Evolutionary conservation across 2,113 vertebrate species (phyloP).

Genomic region (Brachionichthys hirsutus): DNA sequence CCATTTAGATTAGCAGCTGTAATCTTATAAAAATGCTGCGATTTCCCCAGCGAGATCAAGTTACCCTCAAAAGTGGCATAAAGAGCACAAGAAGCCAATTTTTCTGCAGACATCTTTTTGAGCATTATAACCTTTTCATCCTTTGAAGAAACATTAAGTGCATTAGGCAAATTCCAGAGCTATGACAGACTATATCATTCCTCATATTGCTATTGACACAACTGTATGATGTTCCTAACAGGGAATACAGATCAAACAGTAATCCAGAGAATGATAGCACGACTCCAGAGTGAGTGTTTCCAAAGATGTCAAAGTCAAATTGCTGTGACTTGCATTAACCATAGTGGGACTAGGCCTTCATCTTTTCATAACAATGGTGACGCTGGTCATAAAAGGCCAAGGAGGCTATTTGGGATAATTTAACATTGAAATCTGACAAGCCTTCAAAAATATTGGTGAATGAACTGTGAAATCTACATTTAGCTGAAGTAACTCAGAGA

Average conservation of each 20-base stretch:
- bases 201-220: background rate
- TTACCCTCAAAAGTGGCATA: slow-evolving; percentile 2
- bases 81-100: no score
- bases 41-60: slow-evolving; percentile 45
- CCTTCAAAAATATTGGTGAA: slow-evolving; percentile 9
- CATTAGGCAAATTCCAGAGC: slow-evolving; percentile 1
- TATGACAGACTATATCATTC: background rate
- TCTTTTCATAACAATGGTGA: background rate
- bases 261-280: background rate
- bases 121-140: background rate
- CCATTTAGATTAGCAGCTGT: slow-evolving; percentile 43
- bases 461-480: slow-evolving; percentile 19
- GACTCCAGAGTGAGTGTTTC: background rate
- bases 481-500: slow-evolving; percentile 7
- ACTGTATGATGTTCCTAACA: background rate
- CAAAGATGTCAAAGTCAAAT: background rate
- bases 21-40: slow-evolving; percentile 23
- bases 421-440: slow-evolving; percentile 13
- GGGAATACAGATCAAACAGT: background rate
- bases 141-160: slow-evolving; percentile 5
- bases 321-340: background rate
- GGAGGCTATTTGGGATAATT: no score
- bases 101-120: no score
- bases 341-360: background rate
- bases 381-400: background rate